phyloP scores from a whole-genome alignment of 2,888 invertebrate species.

The Stramonita haemastoma region DNA sequence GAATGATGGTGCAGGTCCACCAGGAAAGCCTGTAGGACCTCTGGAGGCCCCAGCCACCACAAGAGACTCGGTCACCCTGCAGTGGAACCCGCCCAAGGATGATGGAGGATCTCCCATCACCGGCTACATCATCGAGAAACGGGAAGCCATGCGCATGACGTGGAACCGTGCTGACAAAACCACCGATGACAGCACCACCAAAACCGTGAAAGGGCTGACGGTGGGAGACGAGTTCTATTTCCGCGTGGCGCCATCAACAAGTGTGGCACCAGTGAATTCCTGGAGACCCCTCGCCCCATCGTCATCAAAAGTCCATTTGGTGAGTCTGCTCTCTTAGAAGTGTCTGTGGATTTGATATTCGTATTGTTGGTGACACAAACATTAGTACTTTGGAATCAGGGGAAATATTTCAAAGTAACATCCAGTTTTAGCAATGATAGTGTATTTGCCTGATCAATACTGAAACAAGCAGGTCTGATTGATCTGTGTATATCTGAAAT shows the following conservation, averaged over 20 bases:
- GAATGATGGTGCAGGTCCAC: constrained; percentile 66
- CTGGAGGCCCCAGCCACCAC: constrained; percentile 77
- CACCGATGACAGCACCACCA: constrained; percentile 78
- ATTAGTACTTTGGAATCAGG: too few species aligned
- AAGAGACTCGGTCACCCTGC: constrained; percentile 79
- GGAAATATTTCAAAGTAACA: too few species aligned
- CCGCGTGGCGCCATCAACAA: constrained; percentile 91
- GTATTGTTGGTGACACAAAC: too few species aligned
- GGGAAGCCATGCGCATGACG: constrained; percentile 76
- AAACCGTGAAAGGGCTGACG: constrained; percentile 82
- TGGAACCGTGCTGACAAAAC: constrained; percentile 72
- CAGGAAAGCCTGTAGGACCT: constrained; percentile 75
- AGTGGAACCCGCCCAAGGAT: constrained; percentile 79
- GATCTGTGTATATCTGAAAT: too few species aligned
- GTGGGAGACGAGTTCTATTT: constrained; percentile 91
- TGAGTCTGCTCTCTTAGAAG: constrained; percentile 75
- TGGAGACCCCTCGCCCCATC: constrained; percentile 68
- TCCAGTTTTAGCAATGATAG: too few species aligned
- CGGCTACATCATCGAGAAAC: constrained; percentile 87
- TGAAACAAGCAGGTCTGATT: too few species aligned
- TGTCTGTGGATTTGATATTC: too few species aligned
- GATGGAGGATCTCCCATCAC: constrained; percentile 79
- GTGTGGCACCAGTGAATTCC: constrained; percentile 88
- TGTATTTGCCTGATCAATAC: too few species aligned
- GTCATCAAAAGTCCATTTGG: constrained; percentile 86